Percentiles rank a stretch among this genome's conserved stretches.
phyloP scores from a whole-genome alignment of 2,113 vertebrate species.

The Corythaeola cristata region DNA sequence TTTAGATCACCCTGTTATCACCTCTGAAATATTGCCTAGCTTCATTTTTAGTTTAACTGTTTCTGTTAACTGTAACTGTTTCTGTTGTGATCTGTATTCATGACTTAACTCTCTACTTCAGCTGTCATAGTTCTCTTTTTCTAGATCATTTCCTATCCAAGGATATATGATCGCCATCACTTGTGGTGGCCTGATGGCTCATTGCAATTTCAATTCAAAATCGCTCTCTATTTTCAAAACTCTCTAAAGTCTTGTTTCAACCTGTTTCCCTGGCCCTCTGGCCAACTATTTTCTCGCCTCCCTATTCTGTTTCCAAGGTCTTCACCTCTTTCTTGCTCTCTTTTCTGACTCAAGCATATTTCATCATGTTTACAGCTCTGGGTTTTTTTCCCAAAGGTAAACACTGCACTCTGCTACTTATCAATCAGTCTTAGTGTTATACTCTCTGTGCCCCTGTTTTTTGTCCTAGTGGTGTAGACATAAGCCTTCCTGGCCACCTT shows the following conservation, averaged over 20 bases:
- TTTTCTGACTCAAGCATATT: slow-evolving; percentile 37
- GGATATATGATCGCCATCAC: not conserved
- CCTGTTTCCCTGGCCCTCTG: slow-evolving; percentile 8
- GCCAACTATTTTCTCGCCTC: not conserved
- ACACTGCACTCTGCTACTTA: slow-evolving; percentile 67
- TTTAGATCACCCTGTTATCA: not conserved
- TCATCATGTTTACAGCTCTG: slow-evolving; percentile 65
- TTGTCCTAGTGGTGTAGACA: slow-evolving; percentile 49
- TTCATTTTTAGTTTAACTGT: not conserved
- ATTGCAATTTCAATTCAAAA: not conserved
- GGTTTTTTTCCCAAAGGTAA: slow-evolving; percentile 56
- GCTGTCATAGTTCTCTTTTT: not conserved
- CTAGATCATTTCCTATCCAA: not conserved
- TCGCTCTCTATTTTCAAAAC: not conserved
- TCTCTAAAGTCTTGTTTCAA: not conserved
- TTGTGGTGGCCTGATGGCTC: not conserved
- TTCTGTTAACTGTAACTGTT: not conserved
- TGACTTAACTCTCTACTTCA: not conserved
- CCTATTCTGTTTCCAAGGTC: slow-evolving; percentile 15
- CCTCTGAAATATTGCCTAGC: not conserved
- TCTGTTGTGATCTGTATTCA: not conserved
- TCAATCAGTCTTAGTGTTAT: slow-evolving; percentile 62
- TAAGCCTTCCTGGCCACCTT: slow-evolving; percentile 31
- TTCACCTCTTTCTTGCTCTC: slow-evolving; percentile 54
- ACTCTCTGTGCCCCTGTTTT: slow-evolving; percentile 48